Conservation (phyloP, 2,888 invertebrate species). For the Ernsta delagoae region DNA sequence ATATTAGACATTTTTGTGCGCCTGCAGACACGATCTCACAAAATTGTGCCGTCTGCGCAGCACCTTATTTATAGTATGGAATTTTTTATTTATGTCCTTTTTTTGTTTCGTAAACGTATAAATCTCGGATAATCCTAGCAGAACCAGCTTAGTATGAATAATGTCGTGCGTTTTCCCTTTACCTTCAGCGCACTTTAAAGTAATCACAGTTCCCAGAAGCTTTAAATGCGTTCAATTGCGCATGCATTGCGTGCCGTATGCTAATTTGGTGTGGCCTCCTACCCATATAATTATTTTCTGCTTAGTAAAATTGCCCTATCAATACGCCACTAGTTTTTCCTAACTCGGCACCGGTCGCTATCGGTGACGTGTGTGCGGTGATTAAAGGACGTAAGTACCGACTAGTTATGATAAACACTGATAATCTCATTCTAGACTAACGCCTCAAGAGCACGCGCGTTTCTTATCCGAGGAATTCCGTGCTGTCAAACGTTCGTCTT, state of each 20-base stretch:
- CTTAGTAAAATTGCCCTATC: constrained; percentile 56
- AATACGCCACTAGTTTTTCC: constrained; percentile 52
- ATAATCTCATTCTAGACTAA: constrained; percentile 77
- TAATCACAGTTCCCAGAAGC: constrained; percentile 29
- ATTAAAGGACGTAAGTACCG: constrained; percentile 80
- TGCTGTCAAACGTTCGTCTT: constrained; percentile 30
- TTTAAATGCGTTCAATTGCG: constrained; percentile 26
- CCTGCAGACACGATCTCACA: too few species aligned
- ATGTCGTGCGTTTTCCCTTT: constrained; percentile 7
- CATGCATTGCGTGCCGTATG: constrained; percentile 35
- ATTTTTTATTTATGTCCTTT: too few species aligned
- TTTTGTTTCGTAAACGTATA: too few species aligned
- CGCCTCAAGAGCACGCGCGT: constrained; percentile 66
- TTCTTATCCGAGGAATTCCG: constrained; percentile 56
- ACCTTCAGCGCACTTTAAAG: constrained; percentile 16
- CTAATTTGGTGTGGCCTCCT: constrained; percentile 34
- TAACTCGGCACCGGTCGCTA: constrained; percentile 58
- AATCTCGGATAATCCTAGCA: too few species aligned
- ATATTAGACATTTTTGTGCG: too few species aligned
- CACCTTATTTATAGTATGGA: too few species aligned
- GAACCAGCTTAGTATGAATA: too few species aligned
- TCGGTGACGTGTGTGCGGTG: constrained; percentile 73
- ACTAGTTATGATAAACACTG: constrained; percentile 76
- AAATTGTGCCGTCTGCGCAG: too few species aligned
- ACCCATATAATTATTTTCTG: constrained; percentile 42